Evolutionary conservation across 2,797 vertebrate species (phyloP).

Genomic region (Fratercula arctica): DNA sequence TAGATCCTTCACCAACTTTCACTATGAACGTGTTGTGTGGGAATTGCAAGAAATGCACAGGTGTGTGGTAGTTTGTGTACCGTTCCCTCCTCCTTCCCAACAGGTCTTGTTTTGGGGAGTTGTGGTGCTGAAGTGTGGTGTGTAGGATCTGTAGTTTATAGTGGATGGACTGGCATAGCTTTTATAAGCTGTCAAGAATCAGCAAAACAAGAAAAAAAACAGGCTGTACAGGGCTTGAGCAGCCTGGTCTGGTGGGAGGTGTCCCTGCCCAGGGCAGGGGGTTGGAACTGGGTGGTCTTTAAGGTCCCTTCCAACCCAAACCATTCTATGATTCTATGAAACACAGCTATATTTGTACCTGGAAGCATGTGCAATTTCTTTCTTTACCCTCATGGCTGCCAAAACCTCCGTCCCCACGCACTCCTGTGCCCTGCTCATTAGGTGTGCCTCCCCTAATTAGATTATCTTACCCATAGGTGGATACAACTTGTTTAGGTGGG

Average conservation of each 20-base stretch:
- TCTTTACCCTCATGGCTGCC: not conserved
- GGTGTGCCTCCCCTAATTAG: not conserved
- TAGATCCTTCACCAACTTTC: not conserved
- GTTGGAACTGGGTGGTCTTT: no score
- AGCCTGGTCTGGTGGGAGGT: no score
- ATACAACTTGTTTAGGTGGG: not conserved
- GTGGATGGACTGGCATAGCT: not conserved
- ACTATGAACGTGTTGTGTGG: not conserved
- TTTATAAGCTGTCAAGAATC: not conserved
- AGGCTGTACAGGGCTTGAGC: no score
- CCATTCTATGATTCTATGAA: no score
- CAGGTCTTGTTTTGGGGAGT: not conserved
- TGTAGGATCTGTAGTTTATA: not conserved
- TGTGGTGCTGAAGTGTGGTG: not conserved
- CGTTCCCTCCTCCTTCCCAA: not conserved
- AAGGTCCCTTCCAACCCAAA: no score
- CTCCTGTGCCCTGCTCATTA: not conserved
- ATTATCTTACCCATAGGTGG: not conserved
- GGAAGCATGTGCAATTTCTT: not conserved
- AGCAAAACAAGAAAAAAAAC: not conserved
- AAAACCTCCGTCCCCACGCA: fast-evolving
- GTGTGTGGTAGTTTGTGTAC: not conserved
- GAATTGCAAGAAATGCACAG: not conserved
- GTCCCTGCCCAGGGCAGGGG: no score
- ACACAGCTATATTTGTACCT: not conserved